Base-by-base conservation (phyloP, 2,888 invertebrate genomes). In the Rhabditophanes sp. region DNA sequence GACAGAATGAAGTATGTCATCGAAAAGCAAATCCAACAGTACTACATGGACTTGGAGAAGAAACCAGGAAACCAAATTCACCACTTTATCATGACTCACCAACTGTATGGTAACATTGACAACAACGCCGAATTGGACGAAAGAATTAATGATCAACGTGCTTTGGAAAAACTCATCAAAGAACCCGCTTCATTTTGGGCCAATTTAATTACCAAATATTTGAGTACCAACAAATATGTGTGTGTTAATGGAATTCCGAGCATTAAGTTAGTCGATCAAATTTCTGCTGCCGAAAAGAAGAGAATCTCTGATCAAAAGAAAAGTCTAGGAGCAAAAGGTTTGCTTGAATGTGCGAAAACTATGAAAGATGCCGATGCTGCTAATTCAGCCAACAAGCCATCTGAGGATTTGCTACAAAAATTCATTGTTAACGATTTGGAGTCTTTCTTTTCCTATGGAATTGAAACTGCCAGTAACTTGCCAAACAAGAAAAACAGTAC, bases 41-140 rank as follows among this genome's bases (percentile, higher is more conserved):
- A 1, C 6, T 19, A 8, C 15, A 38, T 34, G 12, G 17, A 14
- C 24, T 40, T 83, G 29, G 85, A 71, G 46, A 65, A 65, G 6
- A 38, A 42, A 46, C 82, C 83, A 0, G 80, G 82, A 58, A 76
- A 78, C 45, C 73, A 76, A 0, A 69, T 84, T 30, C 79, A 82
- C 0, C 77, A 76, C 60, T 74, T 77, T 52, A 72, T 80, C 33
- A 80, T 84, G 46, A 79, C 78, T 0, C 82, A 85, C 63, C 77
- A 80, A 58, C 68, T 87, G 18, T 84, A 82, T 66, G 82, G 82
- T n/a, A 74, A 76, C 17, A 38, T 35, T 9, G 74, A 76, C 17
- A 39, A 38, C 6, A 39, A 46, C 25, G 42, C 42, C n/a, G 46
- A 53, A n/a, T 34, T 47, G 12, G 37, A 48, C 17, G 39, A 37